Evolutionary conservation across 1,140 invertebrate genomes (phyloP).

Genomic region (Sesamia nonagrioides): DNA sequence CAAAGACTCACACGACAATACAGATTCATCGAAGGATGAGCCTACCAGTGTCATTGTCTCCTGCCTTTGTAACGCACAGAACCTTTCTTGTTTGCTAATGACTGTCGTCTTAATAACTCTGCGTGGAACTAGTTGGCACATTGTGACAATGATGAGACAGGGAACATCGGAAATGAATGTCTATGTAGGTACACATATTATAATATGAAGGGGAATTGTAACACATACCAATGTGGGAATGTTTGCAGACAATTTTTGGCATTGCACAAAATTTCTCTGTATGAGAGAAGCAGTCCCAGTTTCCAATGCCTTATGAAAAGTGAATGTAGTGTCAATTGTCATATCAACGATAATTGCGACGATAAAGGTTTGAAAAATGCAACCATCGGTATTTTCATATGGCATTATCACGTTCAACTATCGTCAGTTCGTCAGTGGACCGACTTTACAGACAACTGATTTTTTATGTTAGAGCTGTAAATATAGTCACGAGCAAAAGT

Average conservation of each 20-base stretch:
- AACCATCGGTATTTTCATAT: no score
- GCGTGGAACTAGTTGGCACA: not conserved
- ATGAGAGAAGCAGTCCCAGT: no score
- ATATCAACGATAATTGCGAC: no score
- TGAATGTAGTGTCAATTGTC: no score
- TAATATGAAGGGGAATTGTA: not conserved
- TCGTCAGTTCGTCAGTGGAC: no score
- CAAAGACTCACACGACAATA: slow-evolving; percentile 20
- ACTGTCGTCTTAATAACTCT: slow-evolving; percentile 24
- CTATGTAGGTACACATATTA: not conserved
- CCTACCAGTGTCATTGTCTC: slow-evolving; percentile 2
- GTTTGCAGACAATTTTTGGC: not conserved
- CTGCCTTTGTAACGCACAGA: slow-evolving; percentile 24
- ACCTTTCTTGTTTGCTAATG: slow-evolving; percentile 32
- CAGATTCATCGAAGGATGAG: slow-evolving; percentile 48
- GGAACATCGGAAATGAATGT: not conserved
- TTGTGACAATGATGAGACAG: slow-evolving; percentile 1
- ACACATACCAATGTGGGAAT: not conserved
- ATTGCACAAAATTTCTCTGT: no score
- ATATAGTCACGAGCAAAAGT: no score
- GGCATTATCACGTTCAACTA: no score
- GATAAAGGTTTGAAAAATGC: no score
- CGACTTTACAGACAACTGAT: no score
- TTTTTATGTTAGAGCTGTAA: no score
- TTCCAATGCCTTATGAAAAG: no score